Base-by-base conservation (phyloP, 2,888 invertebrate species). In the Liopterus haemorrhoidalis region DNA sequence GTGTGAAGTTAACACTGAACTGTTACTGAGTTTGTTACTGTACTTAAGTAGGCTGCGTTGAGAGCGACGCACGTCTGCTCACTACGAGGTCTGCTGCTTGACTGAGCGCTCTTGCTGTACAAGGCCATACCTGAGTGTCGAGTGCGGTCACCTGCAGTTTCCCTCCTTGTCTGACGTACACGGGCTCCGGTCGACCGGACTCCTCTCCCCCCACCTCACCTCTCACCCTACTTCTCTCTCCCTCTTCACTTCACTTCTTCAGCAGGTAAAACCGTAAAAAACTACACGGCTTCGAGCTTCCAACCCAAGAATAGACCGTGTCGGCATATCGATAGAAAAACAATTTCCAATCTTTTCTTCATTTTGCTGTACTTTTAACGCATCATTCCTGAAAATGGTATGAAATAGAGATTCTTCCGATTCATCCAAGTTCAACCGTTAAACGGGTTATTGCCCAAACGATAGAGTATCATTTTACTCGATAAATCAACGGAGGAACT, bases 1-100 rank as follows among this genome's bases (percentile, higher is more conserved):
- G 4, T 16, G 33, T 33, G 33, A 9, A 33, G 12, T 9, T 8
- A 18, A 19, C 18, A 18, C 18, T 16, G 8, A 4, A 19, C 16
- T 28, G 18, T 14, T 18, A 18, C 25, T 39, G 18, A n/a, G 9
- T 27, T 12, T 18, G 39, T 28, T 39, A 33, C 25, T 20, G 27
- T 12, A 14, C 58, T 58, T 58, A 55, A 49, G 53, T 54, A 56
- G 54, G 59, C 67, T 64, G 64, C 68, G 57, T 71, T 70, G 70
- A 71, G 70, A 66, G 67, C 63, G 70, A 70, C 70, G 72, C 72
- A 72, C 73, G 74, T 74, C 64, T 62, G 60, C 72, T 74, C 73
- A 73, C 73, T 72, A 73, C 72, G 73, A 71, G 69, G 76, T 59
- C 62, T 62, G 61, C 73, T 75, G 76, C 75, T 75, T 64, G 63